These are phyloP conservation scores for Trididemnum miniatum DNA, from an alignment of 23 tunicate species.

Conservation along the genomic window DNA sequence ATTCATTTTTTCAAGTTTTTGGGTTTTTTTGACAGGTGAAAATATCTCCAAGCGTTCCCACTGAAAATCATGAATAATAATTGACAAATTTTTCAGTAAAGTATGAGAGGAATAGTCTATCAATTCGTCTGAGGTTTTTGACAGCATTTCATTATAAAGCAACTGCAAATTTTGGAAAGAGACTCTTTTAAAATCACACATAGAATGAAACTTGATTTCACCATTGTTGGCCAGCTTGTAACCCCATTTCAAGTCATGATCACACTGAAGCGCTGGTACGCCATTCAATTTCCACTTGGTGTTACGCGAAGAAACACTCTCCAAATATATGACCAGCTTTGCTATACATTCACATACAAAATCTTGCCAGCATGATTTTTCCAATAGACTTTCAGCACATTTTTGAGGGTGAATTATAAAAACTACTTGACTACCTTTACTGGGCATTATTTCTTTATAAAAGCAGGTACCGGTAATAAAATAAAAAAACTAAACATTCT, in stretches of 20 bases:
- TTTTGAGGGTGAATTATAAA: slow-evolving; percentile 38
- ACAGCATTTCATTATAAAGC: slow-evolving; percentile 36
- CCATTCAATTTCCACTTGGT: background rate
- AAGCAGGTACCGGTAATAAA: too few species aligned
- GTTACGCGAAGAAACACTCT: background rate
- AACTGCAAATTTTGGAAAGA: slow-evolving; percentile 20
- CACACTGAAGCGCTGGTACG: too few species aligned
- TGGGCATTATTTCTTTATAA: too few species aligned
- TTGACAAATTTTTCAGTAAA: slow-evolving; percentile 26
- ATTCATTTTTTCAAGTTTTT: background rate
- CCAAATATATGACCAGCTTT: background rate
- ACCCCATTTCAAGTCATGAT: slow-evolving; percentile 51
- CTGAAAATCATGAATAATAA: slow-evolving; percentile 62
- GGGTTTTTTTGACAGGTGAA: slow-evolving; percentile 53
- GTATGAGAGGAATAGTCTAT: slow-evolving; percentile 37
- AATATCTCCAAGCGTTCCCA: slow-evolving; percentile 60
- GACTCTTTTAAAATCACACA: slow-evolving; percentile 31
- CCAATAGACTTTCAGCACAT: too few species aligned
- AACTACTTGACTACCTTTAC: slow-evolving; percentile 39
- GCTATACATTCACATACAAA: background rate
- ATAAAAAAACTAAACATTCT: too few species aligned
- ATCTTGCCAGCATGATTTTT: slow-evolving; percentile 3
- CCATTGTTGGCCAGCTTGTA: slow-evolving; percentile 47
- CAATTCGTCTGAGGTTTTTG: slow-evolving; percentile 18
- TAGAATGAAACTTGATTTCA: slow-evolving; percentile 19